Evolutionary conservation across 2,888 invertebrate genomes (phyloP), one percentile per base, ranked within the genome.

Genomic region (Limnephilus lunatus): DNA sequence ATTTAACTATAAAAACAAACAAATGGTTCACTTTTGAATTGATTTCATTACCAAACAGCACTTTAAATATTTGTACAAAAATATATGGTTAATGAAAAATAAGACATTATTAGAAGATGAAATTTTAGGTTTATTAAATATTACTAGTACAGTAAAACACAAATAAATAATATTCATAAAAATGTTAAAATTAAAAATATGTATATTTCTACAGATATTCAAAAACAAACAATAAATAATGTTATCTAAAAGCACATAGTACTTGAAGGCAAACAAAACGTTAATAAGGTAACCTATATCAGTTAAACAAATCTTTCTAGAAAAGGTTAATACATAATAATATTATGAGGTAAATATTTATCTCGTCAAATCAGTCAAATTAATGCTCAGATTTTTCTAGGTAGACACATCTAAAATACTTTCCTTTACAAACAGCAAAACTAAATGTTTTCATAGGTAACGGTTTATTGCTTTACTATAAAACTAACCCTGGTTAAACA

Each of bases 61-160:
- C 68, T 68, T n/a, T 53, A 53, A 53, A 53, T 25, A 68, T 25
- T n/a, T 68, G 68, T 25, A 0, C 9, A n/a, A n/a, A 25, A 68
- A 68, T 9, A 25, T 48, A 48, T 15, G 15, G 25, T 68, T 68
- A n/a, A 68, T 68, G 68, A 68, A 68, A 86, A 86, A 86, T 12
- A 25, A 86, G 30, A 86, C 44, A 48, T 39, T 30, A 85, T 85
- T 44, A 86, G 86, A 86, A 86, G 86, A 86, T 30, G 86, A 86
- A 85, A 83, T 83, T 68, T 68, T 68, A 83, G 31, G 85, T 85
- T 39, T 86, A n/a, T 86, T 86, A 44, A 86, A 86, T 44, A 86
- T 86, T 44, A 86, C 48, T 86, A 86, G n/a, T 86, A 44, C 86
- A 86, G 14, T 44, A 44, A 30, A 44, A 86, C 39, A 85, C 39